Evolutionary conservation across 2,797 vertebrate genomes (phyloP).

Genomic region (Cygnus olor): DNA sequence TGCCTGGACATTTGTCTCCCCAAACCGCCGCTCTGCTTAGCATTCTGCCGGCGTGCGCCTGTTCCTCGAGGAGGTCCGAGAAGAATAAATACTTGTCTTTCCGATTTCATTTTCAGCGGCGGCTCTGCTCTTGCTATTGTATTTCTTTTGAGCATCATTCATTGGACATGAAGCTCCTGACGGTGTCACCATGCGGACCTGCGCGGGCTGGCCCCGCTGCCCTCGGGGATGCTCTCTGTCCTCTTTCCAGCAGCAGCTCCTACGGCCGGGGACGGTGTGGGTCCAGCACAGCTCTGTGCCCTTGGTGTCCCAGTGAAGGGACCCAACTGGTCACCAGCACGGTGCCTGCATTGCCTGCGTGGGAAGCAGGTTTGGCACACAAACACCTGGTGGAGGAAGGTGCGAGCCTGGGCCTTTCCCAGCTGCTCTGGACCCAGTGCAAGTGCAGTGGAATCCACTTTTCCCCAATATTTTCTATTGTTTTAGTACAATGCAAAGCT

Average conservation of each 20-base stretch:
- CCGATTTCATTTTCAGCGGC: conserved; percentile 29
- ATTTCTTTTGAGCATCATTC: conserved; percentile 38
- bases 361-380: neutral
- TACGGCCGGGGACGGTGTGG: rapidly evolving
- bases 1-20: conserved; percentile 59
- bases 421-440: neutral
- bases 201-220: neutral
- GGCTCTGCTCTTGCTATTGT: conserved; percentile 9
- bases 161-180: conserved; percentile 42
- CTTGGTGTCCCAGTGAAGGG: neutral
- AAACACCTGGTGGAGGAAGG: rapidly evolving
- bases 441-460: neutral
- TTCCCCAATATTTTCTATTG: neutral
- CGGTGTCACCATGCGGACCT: neutral
- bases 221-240: neutral
- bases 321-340: too few species aligned
- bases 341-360: rapidly evolving
- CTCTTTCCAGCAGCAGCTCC: neutral
- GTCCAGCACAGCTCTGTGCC: neutral
- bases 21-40: conserved; percentile 41
- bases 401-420: neutral
- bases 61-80: conserved; percentile 45
- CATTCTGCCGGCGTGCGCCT: conserved; percentile 42
- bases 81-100: conserved; percentile 66
- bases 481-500: neutral